phyloP scores from a whole-genome alignment of 2,113 vertebrate genomes.

The Eurypyga helias region DNA sequence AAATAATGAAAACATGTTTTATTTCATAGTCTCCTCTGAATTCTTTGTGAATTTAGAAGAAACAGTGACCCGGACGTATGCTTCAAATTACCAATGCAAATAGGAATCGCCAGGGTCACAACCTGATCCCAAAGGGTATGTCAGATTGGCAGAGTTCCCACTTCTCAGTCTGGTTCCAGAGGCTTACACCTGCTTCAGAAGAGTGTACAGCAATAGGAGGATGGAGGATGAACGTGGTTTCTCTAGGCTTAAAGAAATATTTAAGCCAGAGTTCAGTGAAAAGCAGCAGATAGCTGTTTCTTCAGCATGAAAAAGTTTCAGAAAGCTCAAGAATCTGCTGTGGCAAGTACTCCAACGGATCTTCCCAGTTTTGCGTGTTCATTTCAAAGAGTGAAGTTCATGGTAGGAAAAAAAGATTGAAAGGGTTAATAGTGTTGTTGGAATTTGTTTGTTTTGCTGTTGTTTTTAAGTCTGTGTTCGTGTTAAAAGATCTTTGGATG shows the following conservation, averaged over 20 bases:
- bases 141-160: not conserved
- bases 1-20: not conserved
- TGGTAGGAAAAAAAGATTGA: not conserved
- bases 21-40: not conserved
- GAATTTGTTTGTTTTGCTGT: not conserved
- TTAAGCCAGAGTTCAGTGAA: not conserved
- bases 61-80: too few species aligned
- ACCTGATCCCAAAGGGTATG: not conserved
- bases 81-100: not conserved
- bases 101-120: not conserved
- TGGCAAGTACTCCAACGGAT: not conserved
- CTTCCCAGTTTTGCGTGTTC: not conserved
- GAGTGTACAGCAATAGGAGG: not conserved
- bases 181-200: not conserved
- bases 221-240: not conserved
- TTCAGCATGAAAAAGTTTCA: not conserved
- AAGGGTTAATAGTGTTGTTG: not conserved
- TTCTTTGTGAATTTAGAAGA: not conserved
- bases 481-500: not conserved
- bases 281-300: not conserved
- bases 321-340: not conserved
- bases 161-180: not conserved
- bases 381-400: not conserved
- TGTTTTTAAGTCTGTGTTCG: not conserved
- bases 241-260: not conserved